Evolutionary conservation across 2,113 vertebrate species (phyloP).

Genomic region (Nyctibius bracteatus): DNA sequence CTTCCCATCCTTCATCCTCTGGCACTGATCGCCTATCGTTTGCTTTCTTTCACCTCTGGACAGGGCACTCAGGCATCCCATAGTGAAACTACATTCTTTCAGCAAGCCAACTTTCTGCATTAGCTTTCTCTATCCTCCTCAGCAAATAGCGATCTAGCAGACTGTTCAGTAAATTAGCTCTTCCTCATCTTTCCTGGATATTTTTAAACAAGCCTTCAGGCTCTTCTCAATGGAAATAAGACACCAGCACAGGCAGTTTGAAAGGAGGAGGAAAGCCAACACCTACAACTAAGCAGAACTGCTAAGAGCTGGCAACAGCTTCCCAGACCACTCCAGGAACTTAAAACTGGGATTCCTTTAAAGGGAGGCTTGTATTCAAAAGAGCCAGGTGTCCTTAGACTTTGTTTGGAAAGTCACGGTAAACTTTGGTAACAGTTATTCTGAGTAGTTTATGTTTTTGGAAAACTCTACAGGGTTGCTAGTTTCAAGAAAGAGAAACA

Average conservation of each 20-base stretch:
- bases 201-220: conserved; percentile 11
- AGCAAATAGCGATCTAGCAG: neutral
- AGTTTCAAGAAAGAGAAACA: neutral
- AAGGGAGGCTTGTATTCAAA: neutral
- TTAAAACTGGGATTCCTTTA: neutral
- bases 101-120: neutral
- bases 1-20: neutral
- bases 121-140: neutral
- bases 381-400: neutral
- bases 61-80: neutral
- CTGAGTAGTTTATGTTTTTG: neutral
- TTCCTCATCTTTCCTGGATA: neutral
- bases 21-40: neutral
- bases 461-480: neutral
- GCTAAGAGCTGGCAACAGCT: neutral
- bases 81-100: neutral
- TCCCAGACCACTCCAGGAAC: neutral
- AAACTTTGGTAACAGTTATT: neutral
- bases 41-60: neutral
- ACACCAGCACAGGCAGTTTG: neutral
- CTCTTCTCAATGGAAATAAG: conserved; percentile 3
- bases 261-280: conserved; percentile 8
- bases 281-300: neutral
- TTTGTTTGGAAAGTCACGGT: neutral
- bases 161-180: neutral